Evolutionary conservation across 2,888 invertebrate genomes (phyloP).

Genomic region (Drosophila ezoana): DNA sequence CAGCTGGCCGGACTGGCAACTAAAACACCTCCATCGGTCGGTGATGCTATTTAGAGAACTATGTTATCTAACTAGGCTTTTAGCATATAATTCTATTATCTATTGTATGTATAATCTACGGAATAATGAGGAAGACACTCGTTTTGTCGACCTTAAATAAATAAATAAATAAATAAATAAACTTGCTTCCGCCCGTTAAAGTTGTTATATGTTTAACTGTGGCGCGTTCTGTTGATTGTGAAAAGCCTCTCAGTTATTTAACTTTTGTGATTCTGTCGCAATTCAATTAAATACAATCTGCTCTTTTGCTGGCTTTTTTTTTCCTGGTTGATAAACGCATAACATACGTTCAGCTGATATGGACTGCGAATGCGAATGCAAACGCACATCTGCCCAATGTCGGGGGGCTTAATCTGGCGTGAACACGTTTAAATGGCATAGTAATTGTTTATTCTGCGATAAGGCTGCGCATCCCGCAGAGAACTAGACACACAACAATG

Average conservation of each 20-base stretch:
- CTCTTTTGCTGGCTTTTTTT: constrained; percentile 5
- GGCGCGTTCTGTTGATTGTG: constrained; percentile 42
- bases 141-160: no score
- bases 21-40: no score
- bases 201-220: constrained; percentile 24
- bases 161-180: no score
- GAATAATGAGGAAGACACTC: no score
- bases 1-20: no score
- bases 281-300: constrained; percentile 69
- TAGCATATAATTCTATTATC: no score
- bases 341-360: constrained; percentile 17
- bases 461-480: constrained; percentile 62
- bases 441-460: constrained; percentile 69
- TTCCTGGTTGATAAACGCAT: constrained; percentile 24
- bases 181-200: background rate
- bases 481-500: constrained; percentile 9
- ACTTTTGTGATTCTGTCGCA: constrained; percentile 47
- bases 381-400: constrained; percentile 18
- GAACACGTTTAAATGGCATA: constrained; percentile 66
- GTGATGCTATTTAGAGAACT: no score
- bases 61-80: no score
- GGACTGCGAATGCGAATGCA: constrained; percentile 6
- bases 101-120: no score
- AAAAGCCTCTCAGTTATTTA: constrained; percentile 59
- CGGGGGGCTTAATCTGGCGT: constrained; percentile 56